A percentile compares a stretch with the other conserved stretches of the same genome.
phyloP scores from a whole-genome alignment of 2,113 vertebrate genomes.

The Hippolais icterina region DNA sequence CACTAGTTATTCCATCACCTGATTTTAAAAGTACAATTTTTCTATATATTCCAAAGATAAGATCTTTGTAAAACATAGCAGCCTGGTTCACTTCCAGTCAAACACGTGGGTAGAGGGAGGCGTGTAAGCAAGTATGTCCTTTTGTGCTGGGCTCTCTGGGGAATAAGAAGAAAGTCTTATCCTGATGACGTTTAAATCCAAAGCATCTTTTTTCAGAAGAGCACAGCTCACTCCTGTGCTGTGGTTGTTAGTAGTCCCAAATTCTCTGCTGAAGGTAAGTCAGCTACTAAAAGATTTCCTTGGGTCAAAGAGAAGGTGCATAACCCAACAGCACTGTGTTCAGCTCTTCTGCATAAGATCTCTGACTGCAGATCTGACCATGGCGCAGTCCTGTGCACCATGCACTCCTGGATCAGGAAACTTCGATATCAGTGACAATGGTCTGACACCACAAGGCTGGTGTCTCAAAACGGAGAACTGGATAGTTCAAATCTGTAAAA shows the following conservation, averaged over 20 bases:
- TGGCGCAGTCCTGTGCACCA: neutral
- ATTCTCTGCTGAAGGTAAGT: neutral
- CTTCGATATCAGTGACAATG: neutral
- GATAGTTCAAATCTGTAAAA: neutral
- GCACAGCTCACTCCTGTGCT: neutral
- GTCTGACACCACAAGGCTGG: neutral
- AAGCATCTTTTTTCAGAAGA: neutral
- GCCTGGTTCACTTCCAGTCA: neutral
- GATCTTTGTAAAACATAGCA: neutral
- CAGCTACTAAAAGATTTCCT: neutral
- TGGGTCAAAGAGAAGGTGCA: neutral
- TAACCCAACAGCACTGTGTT: neutral
- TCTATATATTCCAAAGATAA: neutral
- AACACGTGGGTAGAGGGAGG: neutral
- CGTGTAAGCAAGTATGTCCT: rapidly evolving
- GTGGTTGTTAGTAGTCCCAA: neutral
- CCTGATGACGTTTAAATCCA: neutral
- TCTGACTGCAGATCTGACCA: neutral
- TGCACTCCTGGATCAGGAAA: rapidly evolving
- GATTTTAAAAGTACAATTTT: neutral
- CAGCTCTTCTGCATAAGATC: neutral
- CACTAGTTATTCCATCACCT: neutral
- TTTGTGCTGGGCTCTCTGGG: neutral
- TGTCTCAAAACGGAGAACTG: neutral
- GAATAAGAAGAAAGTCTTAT: neutral